Conservation (phyloP, 1,140 invertebrate genomes). For the Drosophila sucinea region DNA sequence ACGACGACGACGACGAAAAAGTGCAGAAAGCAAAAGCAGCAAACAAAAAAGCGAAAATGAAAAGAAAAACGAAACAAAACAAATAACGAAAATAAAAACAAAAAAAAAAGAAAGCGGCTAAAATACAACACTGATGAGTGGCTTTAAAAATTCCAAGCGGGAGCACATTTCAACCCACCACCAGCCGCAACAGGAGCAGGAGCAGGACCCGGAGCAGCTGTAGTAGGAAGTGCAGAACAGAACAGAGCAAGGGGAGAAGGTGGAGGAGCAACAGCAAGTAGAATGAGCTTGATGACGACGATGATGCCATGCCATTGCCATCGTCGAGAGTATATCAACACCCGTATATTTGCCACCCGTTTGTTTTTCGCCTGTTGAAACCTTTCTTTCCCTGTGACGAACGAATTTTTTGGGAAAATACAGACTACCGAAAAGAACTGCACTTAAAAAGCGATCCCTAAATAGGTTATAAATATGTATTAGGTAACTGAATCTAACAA, state of each 20-base stretch:
- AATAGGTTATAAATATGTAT: too few species aligned
- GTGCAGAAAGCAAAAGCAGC: constrained; percentile 12
- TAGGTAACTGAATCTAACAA: too few species aligned
- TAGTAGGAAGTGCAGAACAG: background rate
- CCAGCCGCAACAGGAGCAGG: background rate
- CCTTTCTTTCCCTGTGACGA: too few species aligned
- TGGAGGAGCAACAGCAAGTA: background rate
- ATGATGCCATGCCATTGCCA: constrained; percentile 3
- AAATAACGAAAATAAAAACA: constrained; percentile 10
- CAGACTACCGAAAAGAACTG: too few species aligned
- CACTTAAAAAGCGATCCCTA: too few species aligned
- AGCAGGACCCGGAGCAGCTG: background rate
- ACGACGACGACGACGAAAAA: constrained; percentile 3
- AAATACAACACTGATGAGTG: constrained; percentile 11
- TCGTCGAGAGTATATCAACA: background rate
- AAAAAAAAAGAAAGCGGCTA: background rate
- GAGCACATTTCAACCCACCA: constrained; percentile 10
- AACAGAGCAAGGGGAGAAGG: background rate
- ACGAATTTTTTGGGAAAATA: too few species aligned
- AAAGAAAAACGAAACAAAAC: constrained; percentile 4
- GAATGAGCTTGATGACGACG: background rate
- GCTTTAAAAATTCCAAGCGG: constrained; percentile 9
- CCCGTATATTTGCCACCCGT: background rate
- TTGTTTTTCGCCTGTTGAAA: background rate
- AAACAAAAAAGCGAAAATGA: constrained; percentile 4